phyloP scores from a whole-genome alignment of 2,888 invertebrate genomes.

The Catocala sponsa region DNA sequence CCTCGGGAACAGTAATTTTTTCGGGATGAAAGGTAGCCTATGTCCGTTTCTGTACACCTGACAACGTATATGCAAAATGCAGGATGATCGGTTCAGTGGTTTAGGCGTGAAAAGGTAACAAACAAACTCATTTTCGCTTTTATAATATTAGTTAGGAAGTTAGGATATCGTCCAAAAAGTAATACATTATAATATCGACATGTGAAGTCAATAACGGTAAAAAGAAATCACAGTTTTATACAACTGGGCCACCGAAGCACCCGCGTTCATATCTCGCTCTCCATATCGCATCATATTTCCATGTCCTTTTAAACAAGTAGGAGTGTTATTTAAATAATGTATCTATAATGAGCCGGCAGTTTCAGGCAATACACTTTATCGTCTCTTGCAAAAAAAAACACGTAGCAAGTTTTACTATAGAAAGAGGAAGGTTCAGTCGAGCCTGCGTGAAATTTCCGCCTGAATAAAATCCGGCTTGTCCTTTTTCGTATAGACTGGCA shows the following conservation, averaged over 20 bases:
- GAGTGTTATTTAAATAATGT: constrained; percentile 27
- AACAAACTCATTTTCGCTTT: too few relatives aligned
- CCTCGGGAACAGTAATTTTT: too few relatives aligned
- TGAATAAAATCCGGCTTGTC: neutral
- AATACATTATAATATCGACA: constrained; percentile 2
- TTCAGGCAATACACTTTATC: neutral
- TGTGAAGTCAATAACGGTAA: constrained; percentile 4
- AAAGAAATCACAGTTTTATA: constrained; percentile 1
- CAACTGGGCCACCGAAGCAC: neutral
- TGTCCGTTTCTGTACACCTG: too few relatives aligned
- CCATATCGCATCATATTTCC: constrained; percentile 1
- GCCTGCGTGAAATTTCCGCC: neutral
- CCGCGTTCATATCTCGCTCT: constrained; percentile 1
- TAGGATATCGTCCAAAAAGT: neutral
- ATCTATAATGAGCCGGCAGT: constrained; percentile 29
- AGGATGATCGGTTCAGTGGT: too few relatives aligned
- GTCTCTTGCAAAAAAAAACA: neutral
- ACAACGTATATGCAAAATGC: too few relatives aligned
- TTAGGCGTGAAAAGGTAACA: too few relatives aligned
- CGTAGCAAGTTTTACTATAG: too few relatives aligned
- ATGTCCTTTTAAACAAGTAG: constrained; percentile 5
- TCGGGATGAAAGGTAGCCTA: too few relatives aligned
- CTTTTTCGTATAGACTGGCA: neutral
- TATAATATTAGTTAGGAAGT: too few relatives aligned
- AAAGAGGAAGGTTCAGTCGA: too few relatives aligned